These are phyloP conservation scores for Scrobipalpa atriplicella DNA, from an alignment of 2,888 invertebrate genomes.

Conservation along the genomic window DNA sequence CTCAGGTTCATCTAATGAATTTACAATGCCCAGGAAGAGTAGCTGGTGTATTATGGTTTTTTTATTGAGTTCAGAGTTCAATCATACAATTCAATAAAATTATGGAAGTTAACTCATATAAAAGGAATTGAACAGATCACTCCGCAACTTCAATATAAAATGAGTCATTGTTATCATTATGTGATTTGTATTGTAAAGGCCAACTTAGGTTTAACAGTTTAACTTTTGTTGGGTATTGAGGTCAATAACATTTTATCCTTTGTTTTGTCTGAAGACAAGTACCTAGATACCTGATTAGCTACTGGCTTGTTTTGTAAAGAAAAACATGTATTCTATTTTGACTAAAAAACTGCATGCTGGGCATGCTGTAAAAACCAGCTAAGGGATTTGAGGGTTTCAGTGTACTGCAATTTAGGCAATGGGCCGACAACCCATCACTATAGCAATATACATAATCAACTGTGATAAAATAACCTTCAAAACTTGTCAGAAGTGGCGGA, in stretches of 20 bases:
- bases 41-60: too few species aligned
- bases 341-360: too few species aligned
- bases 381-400: too few species aligned
- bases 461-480: too few species aligned
- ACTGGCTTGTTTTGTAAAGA: not conserved
- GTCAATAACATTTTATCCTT: constrained; percentile 28
- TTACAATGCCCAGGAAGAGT: too few species aligned
- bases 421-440: too few species aligned
- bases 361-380: too few species aligned
- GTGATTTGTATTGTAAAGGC: constrained; percentile 5
- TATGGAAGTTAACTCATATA: not conserved
- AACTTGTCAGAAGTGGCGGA: too few species aligned
- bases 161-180: not conserved
- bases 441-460: too few species aligned
- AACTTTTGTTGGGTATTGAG: constrained; percentile 20
- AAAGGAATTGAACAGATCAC: not conserved
- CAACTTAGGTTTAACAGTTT: constrained; percentile 7
- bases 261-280: constrained; percentile 28
- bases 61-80: not conserved
- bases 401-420: too few species aligned
- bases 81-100: not conserved
- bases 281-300: not conserved
- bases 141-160: not conserved
- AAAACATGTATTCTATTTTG: not conserved
- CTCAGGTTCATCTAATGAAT: too few species aligned